phyloP scores from a whole-genome alignment of 2,113 vertebrate genomes.

The Chionis minor region DNA sequence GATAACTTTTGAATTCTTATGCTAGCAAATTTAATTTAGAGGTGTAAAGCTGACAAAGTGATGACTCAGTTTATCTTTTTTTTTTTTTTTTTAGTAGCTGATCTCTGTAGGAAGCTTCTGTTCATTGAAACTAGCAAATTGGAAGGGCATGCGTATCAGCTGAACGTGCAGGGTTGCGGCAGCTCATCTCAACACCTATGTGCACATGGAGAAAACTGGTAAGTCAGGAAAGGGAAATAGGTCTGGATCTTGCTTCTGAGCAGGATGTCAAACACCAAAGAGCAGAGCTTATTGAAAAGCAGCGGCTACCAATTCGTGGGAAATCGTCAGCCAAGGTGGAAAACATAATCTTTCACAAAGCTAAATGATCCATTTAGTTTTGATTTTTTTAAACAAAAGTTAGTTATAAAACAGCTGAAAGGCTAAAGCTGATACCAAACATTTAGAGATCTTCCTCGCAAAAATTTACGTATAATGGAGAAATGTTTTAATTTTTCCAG shows the following conservation, averaged over 20 bases:
- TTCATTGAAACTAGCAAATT: neutral
- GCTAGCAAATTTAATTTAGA: neutral
- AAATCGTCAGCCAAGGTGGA: neutral
- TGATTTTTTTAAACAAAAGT: neutral
- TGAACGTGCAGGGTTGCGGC: neutral
- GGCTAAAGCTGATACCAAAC: neutral
- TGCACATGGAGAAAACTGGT: neutral
- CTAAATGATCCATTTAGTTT: neutral
- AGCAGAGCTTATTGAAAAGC: neutral
- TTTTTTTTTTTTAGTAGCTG: neutral
- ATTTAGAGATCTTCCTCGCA: neutral
- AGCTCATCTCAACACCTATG: neutral
- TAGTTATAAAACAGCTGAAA: neutral
- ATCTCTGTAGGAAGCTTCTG: neutral
- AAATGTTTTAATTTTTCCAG: neutral
- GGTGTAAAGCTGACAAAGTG: neutral
- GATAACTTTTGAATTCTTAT: neutral
- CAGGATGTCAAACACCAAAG: neutral
- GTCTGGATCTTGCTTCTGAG: neutral
- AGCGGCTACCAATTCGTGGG: neutral
- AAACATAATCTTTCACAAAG: neutral
- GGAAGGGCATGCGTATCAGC: neutral
- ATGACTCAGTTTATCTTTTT: neutral
- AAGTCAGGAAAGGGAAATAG: neutral
- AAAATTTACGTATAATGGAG: neutral